phyloP scores from a whole-genome alignment of 2,888 invertebrate genomes.

The Drosophila mayaguana region DNA sequence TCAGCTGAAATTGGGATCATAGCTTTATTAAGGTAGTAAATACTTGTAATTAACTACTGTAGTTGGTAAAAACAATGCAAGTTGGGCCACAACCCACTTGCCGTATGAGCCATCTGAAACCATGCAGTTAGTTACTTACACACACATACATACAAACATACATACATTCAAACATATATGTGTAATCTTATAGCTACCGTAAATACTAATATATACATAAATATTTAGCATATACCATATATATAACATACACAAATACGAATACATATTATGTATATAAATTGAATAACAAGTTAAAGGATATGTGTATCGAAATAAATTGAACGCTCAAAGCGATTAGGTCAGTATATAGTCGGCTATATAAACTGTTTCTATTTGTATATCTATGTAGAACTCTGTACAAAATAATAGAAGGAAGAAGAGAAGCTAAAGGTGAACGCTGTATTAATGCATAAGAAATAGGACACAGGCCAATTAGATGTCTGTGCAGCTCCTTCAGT shows the following conservation, averaged over 20 bases:
- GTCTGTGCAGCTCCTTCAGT: conserved; percentile 25
- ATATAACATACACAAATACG: conserved; percentile 12
- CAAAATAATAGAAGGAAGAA: conserved; percentile 13
- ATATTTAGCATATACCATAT: conserved; percentile 26
- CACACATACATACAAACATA: neutral
- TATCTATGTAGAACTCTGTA: conserved; percentile 39
- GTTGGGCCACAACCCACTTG: conserved; percentile 9
- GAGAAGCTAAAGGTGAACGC: conserved; percentile 10
- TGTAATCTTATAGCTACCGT: conserved; percentile 39
- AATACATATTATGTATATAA: conserved; percentile 45
- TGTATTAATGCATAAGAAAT: conserved; percentile 17
- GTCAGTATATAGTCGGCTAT: conserved; percentile 31
- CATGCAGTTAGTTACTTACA: conserved; percentile 38
- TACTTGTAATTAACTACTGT: conserved; percentile 63
- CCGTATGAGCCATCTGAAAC: conserved; percentile 26
- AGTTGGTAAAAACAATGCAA: conserved; percentile 26
- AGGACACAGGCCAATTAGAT: conserved; percentile 12
- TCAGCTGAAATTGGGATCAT: conserved; percentile 88
- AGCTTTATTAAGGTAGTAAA: conserved; percentile 88
- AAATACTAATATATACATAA: conserved; percentile 34
- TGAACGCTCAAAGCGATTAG: conserved; percentile 69
- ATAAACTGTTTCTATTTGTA: conserved; percentile 28
- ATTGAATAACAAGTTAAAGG: conserved; percentile 20
- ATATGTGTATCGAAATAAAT: conserved; percentile 53
- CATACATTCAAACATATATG: conserved; percentile 4